Percentiles rank a stretch among this genome's conserved stretches.
phyloP scores from a whole-genome alignment of 2,797 vertebrate species.

The Clarias laeviceps region DNA sequence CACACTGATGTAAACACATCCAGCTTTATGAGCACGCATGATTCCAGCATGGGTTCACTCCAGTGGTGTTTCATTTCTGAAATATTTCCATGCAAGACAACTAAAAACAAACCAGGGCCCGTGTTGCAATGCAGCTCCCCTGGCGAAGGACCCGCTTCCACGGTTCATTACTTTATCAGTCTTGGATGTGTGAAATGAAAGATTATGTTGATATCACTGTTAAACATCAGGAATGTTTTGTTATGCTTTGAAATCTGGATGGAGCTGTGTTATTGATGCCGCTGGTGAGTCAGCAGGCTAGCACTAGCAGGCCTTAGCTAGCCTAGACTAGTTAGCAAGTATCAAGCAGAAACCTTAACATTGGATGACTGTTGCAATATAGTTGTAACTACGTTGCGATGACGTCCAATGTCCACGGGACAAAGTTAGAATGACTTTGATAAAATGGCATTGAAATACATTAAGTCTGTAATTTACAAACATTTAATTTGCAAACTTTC shows the following conservation, averaged over 20 bases:
- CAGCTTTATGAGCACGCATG: not conserved
- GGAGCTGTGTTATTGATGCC: not conserved
- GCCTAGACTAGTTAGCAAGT: not conserved
- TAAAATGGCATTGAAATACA: too few species aligned
- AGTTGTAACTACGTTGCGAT: too few species aligned
- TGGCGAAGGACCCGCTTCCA: not conserved
- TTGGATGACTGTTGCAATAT: too few species aligned
- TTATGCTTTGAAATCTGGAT: not conserved
- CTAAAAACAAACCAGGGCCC: not conserved
- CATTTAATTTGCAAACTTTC: too few species aligned
- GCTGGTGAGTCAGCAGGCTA: not conserved
- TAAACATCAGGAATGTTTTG: not conserved
- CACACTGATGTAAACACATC: conserved; percentile 29
- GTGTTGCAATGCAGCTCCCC: not conserved
- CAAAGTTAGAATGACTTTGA: too few species aligned
- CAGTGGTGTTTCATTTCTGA: conserved; percentile 2
- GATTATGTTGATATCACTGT: not conserved
- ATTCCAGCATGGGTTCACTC: conserved; percentile 14
- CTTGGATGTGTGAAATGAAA: not conserved
- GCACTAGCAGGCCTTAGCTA: not conserved
- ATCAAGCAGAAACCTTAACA: too few species aligned
- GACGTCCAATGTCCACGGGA: too few species aligned
- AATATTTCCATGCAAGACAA: not conserved
- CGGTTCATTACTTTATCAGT: not conserved
- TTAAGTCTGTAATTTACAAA: too few species aligned